Percentiles rank a stretch among this genome's conserved stretches.
phyloP scores from a whole-genome alignment of 2,888 invertebrate genomes.

The Nephrotoma flavescens region DNA sequence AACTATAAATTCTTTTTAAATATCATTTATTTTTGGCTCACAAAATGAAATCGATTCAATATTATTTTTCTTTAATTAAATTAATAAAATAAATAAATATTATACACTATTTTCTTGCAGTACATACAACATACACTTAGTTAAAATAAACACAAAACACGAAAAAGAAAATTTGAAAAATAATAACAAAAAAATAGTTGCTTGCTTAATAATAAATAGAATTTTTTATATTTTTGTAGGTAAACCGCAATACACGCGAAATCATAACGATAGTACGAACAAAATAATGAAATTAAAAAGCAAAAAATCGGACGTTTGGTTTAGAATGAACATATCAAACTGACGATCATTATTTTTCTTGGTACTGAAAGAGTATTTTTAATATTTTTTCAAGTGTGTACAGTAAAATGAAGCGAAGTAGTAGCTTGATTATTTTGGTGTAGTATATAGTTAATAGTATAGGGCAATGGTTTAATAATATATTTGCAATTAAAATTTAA shows the following conservation, averaged over 20 bases:
- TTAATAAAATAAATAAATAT: background rate
- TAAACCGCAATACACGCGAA: background rate
- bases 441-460: background rate
- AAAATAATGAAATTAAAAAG: background rate
- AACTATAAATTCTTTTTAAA: background rate
- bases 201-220: background rate
- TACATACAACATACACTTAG: background rate
- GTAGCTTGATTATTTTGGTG: background rate
- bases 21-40: background rate
- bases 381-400: background rate
- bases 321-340: background rate
- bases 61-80: background rate
- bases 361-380: constrained; percentile 1
- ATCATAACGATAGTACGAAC: background rate
- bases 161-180: background rate
- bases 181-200: background rate
- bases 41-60: background rate
- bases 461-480: background rate
- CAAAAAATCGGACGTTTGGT: background rate
- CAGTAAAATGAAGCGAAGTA: background rate
- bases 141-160: background rate
- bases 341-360: constrained; percentile 1
- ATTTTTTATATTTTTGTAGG: background rate
- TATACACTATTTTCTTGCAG: no score
- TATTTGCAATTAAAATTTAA: background rate